A percentile compares a stretch with the other conserved stretches of the same genome.
These are phyloP conservation scores for Lithosia quadra DNA, from an alignment of 2,888 invertebrate genomes.

Conservation along the genomic window DNA sequence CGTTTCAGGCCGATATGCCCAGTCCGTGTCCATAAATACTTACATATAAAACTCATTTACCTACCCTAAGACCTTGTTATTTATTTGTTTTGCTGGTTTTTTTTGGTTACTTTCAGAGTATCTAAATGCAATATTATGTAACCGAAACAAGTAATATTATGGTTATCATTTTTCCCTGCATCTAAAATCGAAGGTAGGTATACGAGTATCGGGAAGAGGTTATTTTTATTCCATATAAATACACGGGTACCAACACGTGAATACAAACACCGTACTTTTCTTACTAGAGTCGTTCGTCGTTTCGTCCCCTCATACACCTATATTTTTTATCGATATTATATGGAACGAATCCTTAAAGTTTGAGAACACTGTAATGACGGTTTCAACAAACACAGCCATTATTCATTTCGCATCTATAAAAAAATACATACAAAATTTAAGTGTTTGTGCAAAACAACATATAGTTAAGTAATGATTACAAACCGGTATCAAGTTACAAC, in stretches of 20 bases:
- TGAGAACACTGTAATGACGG: conserved; percentile 62
- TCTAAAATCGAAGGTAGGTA: no score
- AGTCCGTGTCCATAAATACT: no score
- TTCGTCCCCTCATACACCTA: conserved; percentile 20
- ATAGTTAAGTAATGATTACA: neutral
- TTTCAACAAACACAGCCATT: conserved; percentile 71
- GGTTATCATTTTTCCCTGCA: no score
- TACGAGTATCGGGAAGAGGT: neutral
- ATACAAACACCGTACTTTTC: conserved; percentile 12
- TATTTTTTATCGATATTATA: conserved; percentile 59
- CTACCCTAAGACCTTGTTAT: no score
- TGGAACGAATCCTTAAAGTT: conserved; percentile 61
- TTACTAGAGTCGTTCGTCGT: conserved; percentile 14
- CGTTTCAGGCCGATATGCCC: no score
- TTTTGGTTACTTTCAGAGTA: no score
- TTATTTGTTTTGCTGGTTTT: no score
- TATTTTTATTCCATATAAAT: neutral
- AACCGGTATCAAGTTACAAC: neutral
- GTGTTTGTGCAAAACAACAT: neutral
- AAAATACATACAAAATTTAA: conserved; percentile 52
- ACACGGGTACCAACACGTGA: neutral
- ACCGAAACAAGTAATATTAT: neutral
- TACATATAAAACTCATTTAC: no score
- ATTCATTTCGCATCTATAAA: conserved; percentile 54
- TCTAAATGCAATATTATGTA: neutral